Evolutionary conservation across 2,797 vertebrate genomes (phyloP).

Genomic region (Corythornis leucogaster): DNA sequence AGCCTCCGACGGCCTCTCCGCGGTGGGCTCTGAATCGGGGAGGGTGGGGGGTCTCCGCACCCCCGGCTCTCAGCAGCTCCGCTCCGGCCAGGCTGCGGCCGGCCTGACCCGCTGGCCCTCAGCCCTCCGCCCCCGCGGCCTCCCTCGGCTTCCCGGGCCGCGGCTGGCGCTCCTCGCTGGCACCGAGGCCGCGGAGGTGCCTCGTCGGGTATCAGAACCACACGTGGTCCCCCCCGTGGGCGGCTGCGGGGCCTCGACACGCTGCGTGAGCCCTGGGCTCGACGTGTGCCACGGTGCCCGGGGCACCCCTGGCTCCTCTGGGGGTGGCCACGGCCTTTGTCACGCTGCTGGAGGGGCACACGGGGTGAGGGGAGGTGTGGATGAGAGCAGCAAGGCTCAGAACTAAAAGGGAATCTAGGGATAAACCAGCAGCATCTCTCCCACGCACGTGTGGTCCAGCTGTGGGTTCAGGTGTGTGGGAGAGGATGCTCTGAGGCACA

Average conservation of each 20-base stretch:
- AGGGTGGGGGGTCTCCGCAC: neutral
- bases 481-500: neutral
- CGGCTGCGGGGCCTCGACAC: neutral
- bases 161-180: too few relatives aligned
- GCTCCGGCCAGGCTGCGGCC: neutral
- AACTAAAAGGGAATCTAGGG: neutral
- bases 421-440: neutral
- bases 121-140: neutral
- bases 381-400: neutral
- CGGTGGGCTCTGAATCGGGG: neutral
- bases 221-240: neutral
- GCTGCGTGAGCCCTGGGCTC: too few relatives aligned
- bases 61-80: neutral
- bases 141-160: neutral
- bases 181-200: neutral
- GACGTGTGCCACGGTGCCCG: neutral
- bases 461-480: accelerated
- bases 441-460: accelerated
- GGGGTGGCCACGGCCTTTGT: neutral
- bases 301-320: too few relatives aligned
- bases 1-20: neutral
- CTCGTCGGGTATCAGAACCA: neutral
- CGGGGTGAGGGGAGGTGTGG: accelerated
- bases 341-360: accelerated
- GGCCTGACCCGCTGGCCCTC: neutral